Evolutionary conservation across 2,113 vertebrate species (phyloP), one percentile per base, ranked within the genome.

Genomic region (Irena cyanogastra): DNA sequence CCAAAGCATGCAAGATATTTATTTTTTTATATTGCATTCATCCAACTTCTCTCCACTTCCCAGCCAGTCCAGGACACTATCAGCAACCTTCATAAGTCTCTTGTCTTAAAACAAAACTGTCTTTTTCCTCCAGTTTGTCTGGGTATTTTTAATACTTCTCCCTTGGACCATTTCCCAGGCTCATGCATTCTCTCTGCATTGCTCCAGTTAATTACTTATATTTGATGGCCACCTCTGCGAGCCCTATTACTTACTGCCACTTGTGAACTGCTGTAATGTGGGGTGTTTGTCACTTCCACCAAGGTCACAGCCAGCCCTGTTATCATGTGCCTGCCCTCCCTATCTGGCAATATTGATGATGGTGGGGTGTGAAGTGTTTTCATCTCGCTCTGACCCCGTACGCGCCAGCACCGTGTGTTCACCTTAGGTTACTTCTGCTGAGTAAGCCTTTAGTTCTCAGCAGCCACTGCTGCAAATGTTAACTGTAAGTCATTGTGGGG

Each of bases 81-180:
- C 80, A 94, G 39, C 31, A 94, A 94, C 87, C 35, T 86, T 96
- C 89, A 59, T 89, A 94, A 87, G n/a, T 50, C 65, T 89, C 37
- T 65, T 5, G 1, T 81, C 56, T 81, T 83, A 89, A 96, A 78
- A 91, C 81, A 94, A 87, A 94, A 94, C 59, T 24, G 33, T 37
- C 39, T 83, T 72, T 95, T 94, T 28, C 54, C 41, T 74, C 9
- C 28, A 30, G 16, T 89, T 93, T 75, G 30, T 47, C 83, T 35
- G 19, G 1, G 6, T 45, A 64, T 74, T 96, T 95, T 94, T 81
- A 37, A 65, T 53, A 37, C 70, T 97, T 87, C 71, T 97, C 93
- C 92, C 54, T 97, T 98, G 97, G 97, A 95, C 78, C n/a, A n/a
- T 94, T 97, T 98, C 97, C 97, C 95, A 97, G 96, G 82, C 68